Percentiles rank a stretch among this genome's conserved stretches.
These are phyloP conservation scores for Channa maculata DNA, from an alignment of 2,113 vertebrate genomes.

Conservation along the genomic window DNA sequence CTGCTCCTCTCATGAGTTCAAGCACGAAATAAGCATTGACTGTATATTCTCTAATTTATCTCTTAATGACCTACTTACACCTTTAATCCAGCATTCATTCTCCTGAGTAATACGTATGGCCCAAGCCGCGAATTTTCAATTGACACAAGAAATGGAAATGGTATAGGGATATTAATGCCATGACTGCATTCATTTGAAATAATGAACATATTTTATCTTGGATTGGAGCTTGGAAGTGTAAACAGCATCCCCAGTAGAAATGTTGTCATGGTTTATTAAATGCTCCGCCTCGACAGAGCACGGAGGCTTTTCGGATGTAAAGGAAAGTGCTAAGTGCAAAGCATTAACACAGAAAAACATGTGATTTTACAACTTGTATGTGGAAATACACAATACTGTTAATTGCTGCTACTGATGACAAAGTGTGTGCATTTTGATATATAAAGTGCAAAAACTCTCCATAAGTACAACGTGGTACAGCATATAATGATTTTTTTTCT, in stretches of 20 bases:
- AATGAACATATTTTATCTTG: constrained; percentile 20
- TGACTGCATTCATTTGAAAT: constrained; percentile 45
- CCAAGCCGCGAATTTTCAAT: constrained; percentile 25
- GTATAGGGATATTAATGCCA: constrained; percentile 22
- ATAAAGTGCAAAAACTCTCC: not conserved
- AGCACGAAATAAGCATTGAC: constrained; percentile 53
- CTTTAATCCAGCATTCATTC: constrained; percentile 61
- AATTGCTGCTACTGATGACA: constrained; percentile 2
- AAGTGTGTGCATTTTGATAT: not conserved
- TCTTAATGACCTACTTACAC: constrained; percentile 74
- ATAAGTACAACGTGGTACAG: not conserved
- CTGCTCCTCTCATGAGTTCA: constrained; percentile 37
- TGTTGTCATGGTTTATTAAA: constrained; percentile 53
- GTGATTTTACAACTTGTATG: not conserved
- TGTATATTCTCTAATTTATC: constrained; percentile 55
- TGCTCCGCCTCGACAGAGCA: constrained; percentile 12
- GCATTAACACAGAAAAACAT: not conserved
- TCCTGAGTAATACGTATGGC: constrained; percentile 17
- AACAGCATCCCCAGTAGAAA: constrained; percentile 16
- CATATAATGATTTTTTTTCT: not conserved
- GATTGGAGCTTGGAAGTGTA: constrained; percentile 29
- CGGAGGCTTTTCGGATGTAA: constrained; percentile 6
- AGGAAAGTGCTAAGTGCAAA: constrained; percentile 7
- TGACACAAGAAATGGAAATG: constrained; percentile 17
- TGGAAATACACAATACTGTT: not conserved